Evolutionary conservation across 2,113 vertebrate species (phyloP).

Genomic region (Petromus typicus): DNA sequence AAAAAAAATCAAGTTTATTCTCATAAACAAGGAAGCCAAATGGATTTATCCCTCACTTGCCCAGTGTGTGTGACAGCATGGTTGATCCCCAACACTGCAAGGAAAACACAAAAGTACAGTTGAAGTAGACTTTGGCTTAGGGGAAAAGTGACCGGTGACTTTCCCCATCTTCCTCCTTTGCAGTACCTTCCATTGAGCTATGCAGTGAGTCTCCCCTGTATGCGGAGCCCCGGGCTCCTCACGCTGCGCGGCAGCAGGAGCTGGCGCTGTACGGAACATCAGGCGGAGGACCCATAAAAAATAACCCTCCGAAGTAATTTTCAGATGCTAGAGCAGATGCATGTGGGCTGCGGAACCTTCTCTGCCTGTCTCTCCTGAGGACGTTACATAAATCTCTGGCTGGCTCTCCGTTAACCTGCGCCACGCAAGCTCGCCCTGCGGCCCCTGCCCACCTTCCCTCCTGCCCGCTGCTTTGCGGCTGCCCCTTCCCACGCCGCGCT

Average conservation of each 20-base stretch:
- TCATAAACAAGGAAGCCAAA: too few relatives aligned
- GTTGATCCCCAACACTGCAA: too few relatives aligned
- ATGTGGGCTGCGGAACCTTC: slow-evolving; percentile 76
- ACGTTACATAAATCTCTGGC: slow-evolving; percentile 75
- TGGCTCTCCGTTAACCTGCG: neutral
- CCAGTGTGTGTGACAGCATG: too few relatives aligned
- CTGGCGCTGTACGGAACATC: slow-evolving; percentile 49
- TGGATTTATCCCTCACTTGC: too few relatives aligned
- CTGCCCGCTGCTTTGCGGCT: neutral
- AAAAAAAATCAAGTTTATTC: too few relatives aligned
- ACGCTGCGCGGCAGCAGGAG: neutral
- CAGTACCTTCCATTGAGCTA: neutral
- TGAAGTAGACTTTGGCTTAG: neutral
- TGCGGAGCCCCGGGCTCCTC: neutral
- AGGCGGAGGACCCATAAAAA: slow-evolving; percentile 62
- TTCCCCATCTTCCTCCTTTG: neutral
- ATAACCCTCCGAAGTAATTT: slow-evolving; percentile 69
- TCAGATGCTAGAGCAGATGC: slow-evolving; percentile 80
- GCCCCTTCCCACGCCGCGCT: neutral
- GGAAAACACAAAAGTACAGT: neutral
- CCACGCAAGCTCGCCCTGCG: neutral
- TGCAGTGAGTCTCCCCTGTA: neutral
- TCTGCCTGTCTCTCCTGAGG: slow-evolving; percentile 69
- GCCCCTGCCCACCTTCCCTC: neutral
- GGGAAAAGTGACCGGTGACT: neutral